Evolutionary conservation across 2,113 vertebrate species (phyloP), one percentile per base, ranked within the genome.

Genomic region (Paralichthys olivaceus): DNA sequence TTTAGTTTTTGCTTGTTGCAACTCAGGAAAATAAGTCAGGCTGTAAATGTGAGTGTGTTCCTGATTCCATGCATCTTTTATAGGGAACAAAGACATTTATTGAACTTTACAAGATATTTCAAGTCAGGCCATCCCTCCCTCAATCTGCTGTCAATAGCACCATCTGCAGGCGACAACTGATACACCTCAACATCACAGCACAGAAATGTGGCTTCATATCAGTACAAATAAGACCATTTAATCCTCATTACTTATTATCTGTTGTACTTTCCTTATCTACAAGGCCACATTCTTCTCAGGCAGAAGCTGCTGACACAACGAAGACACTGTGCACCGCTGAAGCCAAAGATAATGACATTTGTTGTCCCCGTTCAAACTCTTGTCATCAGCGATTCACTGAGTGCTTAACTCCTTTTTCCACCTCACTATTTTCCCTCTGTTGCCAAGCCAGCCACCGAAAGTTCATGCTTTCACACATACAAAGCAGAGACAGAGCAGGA

Each of bases 211-310:
- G 20, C 20, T 49, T 19, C 45, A 49, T 26, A 15, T 63, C 63
- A 17, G 59, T 29, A 51, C 23, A 0, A 47, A 53, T 12, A 55
- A 20, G 25, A 61, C 9, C 47, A 72, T 63, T 58, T 34, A 9
- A 55, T 60, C 71, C 69, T 66, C 66, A 82, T 78, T 69, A 58
- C 68, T 53, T 54, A 55, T 40, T 80, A 73, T 85, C 71, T 13
- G 19, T 1, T 74, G 75, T 72, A 32, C 71, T 62, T 56, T 85
- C 47, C 71, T 86, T 88, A 89, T 91, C 92, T 78, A 81, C 89
- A 91, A 92, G 84, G 88, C 69, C 88, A 78, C 79, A 91, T 89
- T 92, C 86, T 80, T 89, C 69, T 66, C 83, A 43, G 78, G 81
- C 72, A 81, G 75, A 82, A 53, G 32, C 58, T 32, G 75, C 77